Percentiles rank a stretch among this genome's conserved stretches.
Conservation (phyloP, 2,888 invertebrate species). For the Drosophila mettleri region DNA sequence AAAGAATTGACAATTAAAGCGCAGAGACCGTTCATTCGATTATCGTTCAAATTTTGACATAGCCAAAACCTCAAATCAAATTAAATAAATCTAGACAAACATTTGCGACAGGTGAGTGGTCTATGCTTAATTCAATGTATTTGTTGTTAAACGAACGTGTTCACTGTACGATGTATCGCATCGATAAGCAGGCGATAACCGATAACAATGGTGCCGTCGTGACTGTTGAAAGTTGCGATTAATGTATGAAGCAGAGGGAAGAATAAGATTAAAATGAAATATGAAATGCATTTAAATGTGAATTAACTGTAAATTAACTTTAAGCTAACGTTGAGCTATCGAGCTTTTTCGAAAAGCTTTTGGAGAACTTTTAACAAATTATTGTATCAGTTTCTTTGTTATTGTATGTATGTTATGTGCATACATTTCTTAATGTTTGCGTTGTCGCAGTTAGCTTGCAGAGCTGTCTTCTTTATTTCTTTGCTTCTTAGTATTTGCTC, state of each 20-base stretch:
- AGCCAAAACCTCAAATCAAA: slow-evolving; percentile 27
- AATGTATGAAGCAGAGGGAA: neutral
- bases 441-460: too few relatives aligned
- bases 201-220: slow-evolving; percentile 4
- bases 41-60: slow-evolving; percentile 35
- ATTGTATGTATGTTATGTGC: too few relatives aligned
- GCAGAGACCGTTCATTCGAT: slow-evolving; percentile 45
- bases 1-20: slow-evolving; percentile 55
- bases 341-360: too few relatives aligned
- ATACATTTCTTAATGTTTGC: too few relatives aligned
- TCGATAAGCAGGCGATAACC: slow-evolving; percentile 24
- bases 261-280: too few relatives aligned
- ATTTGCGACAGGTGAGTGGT: slow-evolving; percentile 37
- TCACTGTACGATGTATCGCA: neutral
- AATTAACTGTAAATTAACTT: too few relatives aligned
- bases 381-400: too few relatives aligned
- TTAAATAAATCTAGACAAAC: slow-evolving; percentile 22
- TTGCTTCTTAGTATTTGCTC: too few relatives aligned
- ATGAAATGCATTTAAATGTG: too few relatives aligned
- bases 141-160: neutral
- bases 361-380: too few relatives aligned
- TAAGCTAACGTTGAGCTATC: too few relatives aligned
- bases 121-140: neutral
- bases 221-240: neutral
- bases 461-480: too few relatives aligned